Evolutionary conservation across 2,113 vertebrate species (phyloP), one percentile per base, ranked within the genome.

Genomic region (Rhabdornis inornatus): DNA sequence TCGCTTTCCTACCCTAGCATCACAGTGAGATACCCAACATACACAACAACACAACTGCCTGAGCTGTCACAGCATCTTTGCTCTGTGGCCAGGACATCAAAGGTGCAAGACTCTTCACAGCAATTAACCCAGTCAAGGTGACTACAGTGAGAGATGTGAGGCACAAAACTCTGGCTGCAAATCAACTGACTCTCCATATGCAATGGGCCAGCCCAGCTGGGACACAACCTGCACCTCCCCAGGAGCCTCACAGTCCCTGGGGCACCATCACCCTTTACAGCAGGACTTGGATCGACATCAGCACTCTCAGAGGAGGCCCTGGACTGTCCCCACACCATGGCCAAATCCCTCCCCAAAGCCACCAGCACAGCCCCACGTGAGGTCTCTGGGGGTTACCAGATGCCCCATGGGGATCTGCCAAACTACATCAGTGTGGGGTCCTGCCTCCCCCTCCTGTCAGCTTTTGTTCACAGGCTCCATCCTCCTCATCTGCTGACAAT

Each of bases 11-110:
- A 28, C 50, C 16, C 18, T 64, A 74, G 25, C 42, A 79, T 22
- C 49, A 11, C 0, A 0, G 28, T 4, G 25, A 88, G 82, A 90
- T 63, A 80, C 2, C 56, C 59, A 77, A 33, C 39, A 27, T 45
- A 23, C 49, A 31, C 25, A 72, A 10, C 47, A 82, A 6, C 47
- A 49, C 21, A 72, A 15, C 35, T 4, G 40, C 15, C 90, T 72
- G 82, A 91, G 74, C 82, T 90, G 83, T 74, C 35, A 1, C 82
- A 86, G 42, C 86, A 88, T 15, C 82, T 79, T 53, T 44, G 61
- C 24, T 21, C 66, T 42, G 24, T 70, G 68, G 63, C 80, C 83
- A 75, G 59, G 44, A 95, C 83, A 95, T 93, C 83, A 92, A 93
- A 94, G 83, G 27, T 42, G 30, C 55, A 74, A 49, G 87, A 33